These are phyloP conservation scores for Eueides isabella DNA, from an alignment of 1,140 invertebrate species.

Conservation along the genomic window DNA sequence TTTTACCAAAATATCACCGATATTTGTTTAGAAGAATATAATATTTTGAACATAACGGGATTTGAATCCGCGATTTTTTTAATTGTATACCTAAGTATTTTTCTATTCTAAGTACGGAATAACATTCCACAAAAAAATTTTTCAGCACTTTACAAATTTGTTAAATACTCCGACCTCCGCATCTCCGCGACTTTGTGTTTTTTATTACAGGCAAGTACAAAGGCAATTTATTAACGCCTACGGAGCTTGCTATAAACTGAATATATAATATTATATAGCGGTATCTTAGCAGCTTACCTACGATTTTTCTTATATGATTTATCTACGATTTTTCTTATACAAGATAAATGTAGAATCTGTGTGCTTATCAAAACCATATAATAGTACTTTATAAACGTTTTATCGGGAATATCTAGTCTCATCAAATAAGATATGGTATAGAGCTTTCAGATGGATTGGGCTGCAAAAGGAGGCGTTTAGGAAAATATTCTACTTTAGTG, in stretches of 20 bases:
- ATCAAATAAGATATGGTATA: not conserved
- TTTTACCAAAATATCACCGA: no score
- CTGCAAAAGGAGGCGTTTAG: conserved; percentile 13
- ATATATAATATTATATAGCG: not conserved
- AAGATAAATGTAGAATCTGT: not conserved
- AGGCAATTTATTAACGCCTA: no score
- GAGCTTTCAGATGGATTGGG: conserved; percentile 9
- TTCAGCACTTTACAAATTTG: no score
- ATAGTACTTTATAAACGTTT: conserved; percentile 5
- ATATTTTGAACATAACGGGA: no score
- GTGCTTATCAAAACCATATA: not conserved
- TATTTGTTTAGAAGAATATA: no score
- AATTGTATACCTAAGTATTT: no score
- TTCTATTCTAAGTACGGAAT: no score
- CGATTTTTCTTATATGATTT: not conserved
- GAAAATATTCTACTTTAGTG: conserved; percentile 15
- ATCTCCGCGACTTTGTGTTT: no score
- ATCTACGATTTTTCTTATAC: not conserved
- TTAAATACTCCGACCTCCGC: no score
- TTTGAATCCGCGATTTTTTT: no score
- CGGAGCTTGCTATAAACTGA: not conserved
- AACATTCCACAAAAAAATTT: no score
- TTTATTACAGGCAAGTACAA: no score
- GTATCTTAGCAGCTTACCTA: not conserved
- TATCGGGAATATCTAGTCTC: not conserved